Percentiles rank a stretch among this genome's conserved stretches.
These are phyloP conservation scores for Mesoclemmys tuberculata DNA, from an alignment of 2,113 vertebrate species.

Conservation along the genomic window DNA sequence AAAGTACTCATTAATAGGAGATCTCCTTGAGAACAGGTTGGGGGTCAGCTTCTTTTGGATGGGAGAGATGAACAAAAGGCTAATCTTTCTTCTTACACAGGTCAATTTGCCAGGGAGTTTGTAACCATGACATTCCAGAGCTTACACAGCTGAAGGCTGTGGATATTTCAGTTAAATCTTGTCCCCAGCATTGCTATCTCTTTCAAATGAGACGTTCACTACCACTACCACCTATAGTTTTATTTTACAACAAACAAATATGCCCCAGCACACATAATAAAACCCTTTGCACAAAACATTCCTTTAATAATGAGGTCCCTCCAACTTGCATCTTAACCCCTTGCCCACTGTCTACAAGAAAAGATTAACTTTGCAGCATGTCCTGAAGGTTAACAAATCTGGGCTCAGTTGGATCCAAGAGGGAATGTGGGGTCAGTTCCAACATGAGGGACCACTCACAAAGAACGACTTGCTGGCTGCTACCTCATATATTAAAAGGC, in stretches of 20 bases:
- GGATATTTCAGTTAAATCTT: neutral
- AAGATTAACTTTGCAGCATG: neutral
- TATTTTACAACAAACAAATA: neutral
- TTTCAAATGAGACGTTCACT: neutral
- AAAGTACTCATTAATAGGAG: neutral
- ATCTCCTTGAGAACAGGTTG: no score
- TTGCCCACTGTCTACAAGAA: neutral
- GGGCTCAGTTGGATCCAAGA: neutral
- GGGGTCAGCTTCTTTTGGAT: neutral
- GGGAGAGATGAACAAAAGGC: neutral
- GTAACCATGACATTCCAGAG: neutral
- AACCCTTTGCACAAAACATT: neutral
- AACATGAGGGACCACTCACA: neutral
- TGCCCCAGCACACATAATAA: neutral
- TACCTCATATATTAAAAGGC: neutral
- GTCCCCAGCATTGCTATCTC: neutral
- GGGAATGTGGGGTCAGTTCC: neutral
- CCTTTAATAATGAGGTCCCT: neutral
- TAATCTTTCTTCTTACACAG: neutral
- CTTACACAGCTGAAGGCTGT: neutral
- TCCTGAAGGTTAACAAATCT: neutral
- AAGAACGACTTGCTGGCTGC: neutral
- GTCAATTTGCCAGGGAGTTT: neutral
- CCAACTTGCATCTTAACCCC: neutral
- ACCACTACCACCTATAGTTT: neutral